Conservation (phyloP, 2,113 vertebrate genomes). For the Passer montanus region DNA sequence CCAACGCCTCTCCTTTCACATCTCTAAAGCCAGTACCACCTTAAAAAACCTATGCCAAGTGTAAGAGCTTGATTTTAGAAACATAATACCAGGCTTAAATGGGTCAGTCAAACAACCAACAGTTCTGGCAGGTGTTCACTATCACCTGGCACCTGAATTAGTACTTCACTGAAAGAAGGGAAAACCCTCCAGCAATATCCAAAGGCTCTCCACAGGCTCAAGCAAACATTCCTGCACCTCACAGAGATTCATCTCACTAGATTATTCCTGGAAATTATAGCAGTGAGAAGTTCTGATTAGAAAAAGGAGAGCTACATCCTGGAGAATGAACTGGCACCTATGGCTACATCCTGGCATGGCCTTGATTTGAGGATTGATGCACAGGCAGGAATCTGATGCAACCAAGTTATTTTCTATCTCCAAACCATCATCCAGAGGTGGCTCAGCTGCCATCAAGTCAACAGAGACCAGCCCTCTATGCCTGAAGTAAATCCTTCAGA, state of each 20-base stretch:
- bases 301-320: neutral
- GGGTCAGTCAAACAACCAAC: conserved; percentile 1
- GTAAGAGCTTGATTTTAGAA: neutral
- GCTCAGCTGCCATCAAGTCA: neutral
- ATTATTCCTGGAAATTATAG: neutral
- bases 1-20: neutral
- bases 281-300: neutral
- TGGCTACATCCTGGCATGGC: neutral
- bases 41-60: neutral
- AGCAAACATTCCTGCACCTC: neutral
- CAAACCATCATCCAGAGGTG: neutral
- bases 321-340: neutral
- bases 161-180: neutral
- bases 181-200: neutral
- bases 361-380: neutral
- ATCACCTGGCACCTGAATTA: neutral
- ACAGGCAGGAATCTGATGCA: neutral
- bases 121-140: neutral
- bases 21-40: neutral
- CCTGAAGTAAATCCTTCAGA: neutral
- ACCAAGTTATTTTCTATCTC: neutral
- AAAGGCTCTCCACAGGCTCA: neutral
- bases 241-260: neutral
- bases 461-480: neutral
- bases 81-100: neutral